A percentile compares a stretch with the other conserved stretches of the same genome.
phyloP scores from a whole-genome alignment of 1,140 invertebrate species.

The Psix sp. region DNA sequence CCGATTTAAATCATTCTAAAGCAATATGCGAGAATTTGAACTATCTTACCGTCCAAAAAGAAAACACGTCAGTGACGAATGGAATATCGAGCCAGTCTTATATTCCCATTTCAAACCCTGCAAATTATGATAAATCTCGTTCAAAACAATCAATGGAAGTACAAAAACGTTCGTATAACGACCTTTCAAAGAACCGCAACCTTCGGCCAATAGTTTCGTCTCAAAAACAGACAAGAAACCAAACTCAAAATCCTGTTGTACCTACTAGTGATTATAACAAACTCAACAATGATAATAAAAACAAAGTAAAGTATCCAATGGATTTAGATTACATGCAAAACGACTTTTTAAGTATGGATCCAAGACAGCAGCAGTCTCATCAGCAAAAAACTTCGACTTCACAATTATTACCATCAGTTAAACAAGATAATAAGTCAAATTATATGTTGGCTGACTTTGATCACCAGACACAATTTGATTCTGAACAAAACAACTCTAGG shows the following conservation, averaged over 20 bases:
- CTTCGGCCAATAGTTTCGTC: slow-evolving; percentile 54
- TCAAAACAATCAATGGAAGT: slow-evolving; percentile 61
- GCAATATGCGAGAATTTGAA: slow-evolving; percentile 70
- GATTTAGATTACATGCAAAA: slow-evolving; percentile 71
- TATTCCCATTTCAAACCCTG: slow-evolving; percentile 25
- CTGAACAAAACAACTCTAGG: slow-evolving; percentile 52
- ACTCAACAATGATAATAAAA: slow-evolving; percentile 66
- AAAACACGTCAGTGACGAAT: slow-evolving; percentile 56
- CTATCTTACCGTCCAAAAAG: slow-evolving; percentile 69
- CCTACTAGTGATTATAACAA: slow-evolving; percentile 64
- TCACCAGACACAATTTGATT: slow-evolving; percentile 67
- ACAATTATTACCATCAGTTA: slow-evolving; percentile 51
- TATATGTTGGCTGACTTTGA: slow-evolving; percentile 67
- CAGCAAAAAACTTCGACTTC: slow-evolving; percentile 45
- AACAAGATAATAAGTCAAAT: slow-evolving; percentile 68
- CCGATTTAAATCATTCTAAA: slow-evolving; percentile 66
- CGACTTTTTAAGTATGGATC: slow-evolving; percentile 64
- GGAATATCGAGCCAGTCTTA: slow-evolving; percentile 27
- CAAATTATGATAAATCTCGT: slow-evolving; percentile 65
- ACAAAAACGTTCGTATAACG: slow-evolving; percentile 63
- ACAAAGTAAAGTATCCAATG: slow-evolving; percentile 69
- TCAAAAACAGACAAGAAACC: slow-evolving; percentile 51
- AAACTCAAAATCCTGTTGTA: slow-evolving; percentile 41
- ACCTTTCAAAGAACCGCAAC: slow-evolving; percentile 65
- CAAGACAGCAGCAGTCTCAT: slow-evolving; percentile 62